These are phyloP conservation scores for Caenorhabditis sp. DNA, from an alignment of 2,888 invertebrate genomes.

Conservation along the genomic window DNA sequence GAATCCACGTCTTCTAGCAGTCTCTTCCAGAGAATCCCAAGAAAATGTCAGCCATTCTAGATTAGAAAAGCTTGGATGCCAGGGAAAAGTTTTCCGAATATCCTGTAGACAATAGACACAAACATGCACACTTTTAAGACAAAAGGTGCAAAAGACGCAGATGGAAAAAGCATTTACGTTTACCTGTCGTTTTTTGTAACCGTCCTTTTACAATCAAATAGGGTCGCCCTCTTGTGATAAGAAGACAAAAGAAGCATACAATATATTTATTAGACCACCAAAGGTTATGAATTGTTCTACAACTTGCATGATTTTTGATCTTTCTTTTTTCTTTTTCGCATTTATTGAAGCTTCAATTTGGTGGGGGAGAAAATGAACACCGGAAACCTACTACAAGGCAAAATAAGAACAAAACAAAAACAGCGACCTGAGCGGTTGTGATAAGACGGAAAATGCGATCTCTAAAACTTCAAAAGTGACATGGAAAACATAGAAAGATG, in stretches of 20 bases:
- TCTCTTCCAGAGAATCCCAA: conserved; percentile 25
- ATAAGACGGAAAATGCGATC: not conserved
- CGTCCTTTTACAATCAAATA: conserved; percentile 5
- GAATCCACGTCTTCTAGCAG: conserved; percentile 13
- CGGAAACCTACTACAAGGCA: conserved; percentile 29
- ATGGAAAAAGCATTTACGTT: conserved; percentile 21
- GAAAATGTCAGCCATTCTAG: conserved; percentile 36
- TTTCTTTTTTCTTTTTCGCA: not conserved
- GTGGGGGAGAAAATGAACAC: conserved; percentile 3
- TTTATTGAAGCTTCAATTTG: conserved; percentile 1
- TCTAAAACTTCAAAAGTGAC: not conserved
- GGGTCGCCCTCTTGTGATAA: conserved; percentile 22
- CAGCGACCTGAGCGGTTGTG: not conserved
- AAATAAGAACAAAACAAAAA: conserved; percentile 20
- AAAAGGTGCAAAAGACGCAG: conserved; percentile 10
- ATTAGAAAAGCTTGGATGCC: conserved; percentile 17
- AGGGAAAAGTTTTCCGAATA: not conserved
- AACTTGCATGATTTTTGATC: not conserved
- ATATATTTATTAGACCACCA: conserved; percentile 20
- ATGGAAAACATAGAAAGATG: not conserved
- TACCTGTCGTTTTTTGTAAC: conserved; percentile 10
- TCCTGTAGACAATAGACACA: not conserved
- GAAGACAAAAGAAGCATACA: conserved; percentile 25
- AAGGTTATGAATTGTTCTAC: conserved; percentile 8
- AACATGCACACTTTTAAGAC: not conserved